Base-by-base conservation (phyloP, 2,797 vertebrate species). In the Hydrocynus forskahlii region DNA sequence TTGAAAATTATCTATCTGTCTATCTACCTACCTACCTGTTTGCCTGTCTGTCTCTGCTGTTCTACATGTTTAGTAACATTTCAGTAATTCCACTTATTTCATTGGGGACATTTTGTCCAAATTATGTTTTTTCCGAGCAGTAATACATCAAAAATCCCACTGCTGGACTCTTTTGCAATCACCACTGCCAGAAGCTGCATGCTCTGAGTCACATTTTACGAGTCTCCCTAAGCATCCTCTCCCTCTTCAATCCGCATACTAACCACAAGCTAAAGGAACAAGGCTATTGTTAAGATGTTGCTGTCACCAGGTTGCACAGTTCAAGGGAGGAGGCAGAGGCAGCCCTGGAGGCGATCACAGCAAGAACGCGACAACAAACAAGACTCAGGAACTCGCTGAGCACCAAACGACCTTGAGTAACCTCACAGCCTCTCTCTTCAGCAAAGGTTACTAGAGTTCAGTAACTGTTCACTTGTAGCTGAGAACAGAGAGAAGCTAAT, bases 371-470 rank as follows among this genome's bases (percentile, higher is more conserved):
- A 13, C 48, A 50, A 25, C 19, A 78, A 85, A 85, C 57, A 57
- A 67, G 12, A 63, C 66, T 0, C 54, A 79, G 84, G 78, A 86
- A 88, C 81, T 48, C 45, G 78, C 88, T 84, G 75, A 78, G 79
- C 29, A 21, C 21, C 16, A 63, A 74, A 21, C 4, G 43, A 85
- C 82, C 87, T 79, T 25, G 10, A 87, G 87, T 88, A 87, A 85
- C 85, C 88, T 86, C 75, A 3, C 19, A 43, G 83, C 71, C 19
- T 60, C 19, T 62, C 69, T 71, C 81, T 78, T 73, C 62, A 23
- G 57, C 23, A 6, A 64, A 50, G 88, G 87, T 90, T 89, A 89
- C 87, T 87, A n/a, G 1, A 89, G 89, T 88, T 90, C 87, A 89
- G 13, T 38, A 48, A 72, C 59, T 80, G 69, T 43, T 35, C 59